Base-by-base conservation (phyloP, 2,113 vertebrate species). In the Polyodon spathula region DNA sequence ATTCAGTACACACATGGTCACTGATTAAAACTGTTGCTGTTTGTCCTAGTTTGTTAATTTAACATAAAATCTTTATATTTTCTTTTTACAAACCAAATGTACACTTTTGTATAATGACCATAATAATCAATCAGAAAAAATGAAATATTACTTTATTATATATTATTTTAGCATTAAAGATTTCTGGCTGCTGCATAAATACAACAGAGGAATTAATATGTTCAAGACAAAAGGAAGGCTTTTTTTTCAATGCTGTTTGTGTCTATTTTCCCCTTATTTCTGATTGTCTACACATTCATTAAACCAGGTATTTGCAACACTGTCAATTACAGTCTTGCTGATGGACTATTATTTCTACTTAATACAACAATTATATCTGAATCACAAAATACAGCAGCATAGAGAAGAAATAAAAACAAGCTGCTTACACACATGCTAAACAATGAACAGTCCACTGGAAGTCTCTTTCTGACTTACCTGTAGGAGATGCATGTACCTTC, bases 401-500 rank as follows among this genome's bases (percentile, higher is more conserved):
- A 57, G 48, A 4, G 38, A 37, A 40, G 38, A 5, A 40, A 27
- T 27, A 42, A 41, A 41, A 37, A 54, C 46, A 17, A 53, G 48
- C 48, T 15, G 61, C 6, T 46, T 55, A 37, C 53, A n/a, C 12
- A 50, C 48, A 50, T 9, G 38, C 43, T 50, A 44, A 48, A 61
- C 50, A 53, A 61, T 61, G 37, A 55, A 6, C 37, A 53, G 8
- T 15, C 27, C 42, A 48, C 27, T 39, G 38, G 11, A 60, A 48
- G 38, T 46, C 40, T 37, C 42, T n/a, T 44, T n/a, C 15, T 14
- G 38, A 69, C 73, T 14, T 77, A 88, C 87, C 81, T 90, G 74
- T 89, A 88, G 17, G 86, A 87, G 75, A 82, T 71, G 74, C 88
- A 88, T 58, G 85, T 89, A 65, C 85, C 76, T 63, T 84, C 84